Percentiles rank a stretch among this genome's conserved stretches.
phyloP scores from a whole-genome alignment of 1,140 invertebrate species.

The Ostrea edulis region DNA sequence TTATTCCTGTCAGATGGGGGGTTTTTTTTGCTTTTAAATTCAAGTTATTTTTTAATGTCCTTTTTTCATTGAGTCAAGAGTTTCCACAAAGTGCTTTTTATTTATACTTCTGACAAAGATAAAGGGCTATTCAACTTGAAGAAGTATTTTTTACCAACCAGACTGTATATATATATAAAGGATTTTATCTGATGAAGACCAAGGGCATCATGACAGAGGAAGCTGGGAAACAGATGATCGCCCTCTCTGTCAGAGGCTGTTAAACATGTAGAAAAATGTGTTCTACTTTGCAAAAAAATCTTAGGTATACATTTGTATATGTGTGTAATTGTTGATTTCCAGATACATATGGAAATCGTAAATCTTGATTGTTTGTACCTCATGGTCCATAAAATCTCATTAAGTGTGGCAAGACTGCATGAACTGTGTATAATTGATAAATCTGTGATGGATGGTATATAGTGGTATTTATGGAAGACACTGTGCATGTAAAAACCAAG shows the following conservation, averaged over 20 bases:
- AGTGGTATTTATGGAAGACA: not conserved
- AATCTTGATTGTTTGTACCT: not conserved
- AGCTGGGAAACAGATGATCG: constrained; percentile 7
- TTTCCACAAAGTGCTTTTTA: constrained; percentile 1
- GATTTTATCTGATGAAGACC: constrained; percentile 20
- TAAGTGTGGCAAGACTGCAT: not conserved
- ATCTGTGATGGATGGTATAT: constrained; percentile 22
- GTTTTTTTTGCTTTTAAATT: not conserved
- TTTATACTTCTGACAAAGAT: not conserved
- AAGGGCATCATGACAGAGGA: constrained; percentile 11
- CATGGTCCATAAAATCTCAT: not conserved
- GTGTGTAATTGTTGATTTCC: not conserved
- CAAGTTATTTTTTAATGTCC: not conserved
- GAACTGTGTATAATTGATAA: constrained; percentile 10
- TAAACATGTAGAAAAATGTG: not conserved
- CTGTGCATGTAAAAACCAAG: not conserved
- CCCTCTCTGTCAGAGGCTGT: not conserved
- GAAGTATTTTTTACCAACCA: not conserved
- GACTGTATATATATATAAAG: constrained; percentile 10
- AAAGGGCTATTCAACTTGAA: constrained; percentile 18
- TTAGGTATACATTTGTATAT: not conserved
- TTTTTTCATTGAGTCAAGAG: not conserved
- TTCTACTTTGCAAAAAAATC: not conserved
- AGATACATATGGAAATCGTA: constrained; percentile 3
- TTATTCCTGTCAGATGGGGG: not conserved